Conservation (phyloP, 2,888 invertebrate species). For the Pilophorus perplexus region DNA sequence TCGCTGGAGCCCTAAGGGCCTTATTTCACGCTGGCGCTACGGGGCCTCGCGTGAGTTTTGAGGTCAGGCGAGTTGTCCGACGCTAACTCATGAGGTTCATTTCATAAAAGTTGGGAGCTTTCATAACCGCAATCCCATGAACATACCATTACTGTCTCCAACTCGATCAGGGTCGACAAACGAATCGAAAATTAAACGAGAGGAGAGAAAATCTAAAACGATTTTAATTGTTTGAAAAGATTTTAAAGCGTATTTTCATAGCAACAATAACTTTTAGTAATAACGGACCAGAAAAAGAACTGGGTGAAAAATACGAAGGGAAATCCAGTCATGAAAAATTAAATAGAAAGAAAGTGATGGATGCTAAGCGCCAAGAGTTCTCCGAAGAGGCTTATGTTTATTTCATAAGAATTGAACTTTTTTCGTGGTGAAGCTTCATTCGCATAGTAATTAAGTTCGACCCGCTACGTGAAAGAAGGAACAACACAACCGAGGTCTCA, state of each 20-base stretch:
- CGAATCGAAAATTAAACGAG: too few relatives aligned
- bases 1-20: slow-evolving; percentile 18
- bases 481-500: too few relatives aligned
- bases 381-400: slow-evolving; percentile 1
- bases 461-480: not conserved
- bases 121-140: not conserved
- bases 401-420: slow-evolving; percentile 14
- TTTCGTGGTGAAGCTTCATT: not conserved
- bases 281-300: too few relatives aligned
- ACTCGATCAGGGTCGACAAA: too few relatives aligned
- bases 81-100: slow-evolving; percentile 26
- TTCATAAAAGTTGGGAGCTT: slow-evolving; percentile 13
- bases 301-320: too few relatives aligned
- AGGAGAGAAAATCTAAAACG: too few relatives aligned
- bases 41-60: slow-evolving; percentile 26
- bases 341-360: not conserved
- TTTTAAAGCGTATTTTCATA: too few relatives aligned
- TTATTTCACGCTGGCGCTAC: slow-evolving; percentile 5
- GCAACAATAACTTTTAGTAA: too few relatives aligned
- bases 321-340: not conserved
- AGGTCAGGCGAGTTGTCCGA: slow-evolving; percentile 24
- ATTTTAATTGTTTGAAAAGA: too few relatives aligned
- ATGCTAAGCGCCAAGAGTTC: not conserved
- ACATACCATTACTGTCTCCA: too few relatives aligned
- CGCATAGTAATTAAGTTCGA: not conserved